Evolutionary conservation across 2,888 invertebrate species (phyloP).

Genomic region (Lasioglossum oenotherae): DNA sequence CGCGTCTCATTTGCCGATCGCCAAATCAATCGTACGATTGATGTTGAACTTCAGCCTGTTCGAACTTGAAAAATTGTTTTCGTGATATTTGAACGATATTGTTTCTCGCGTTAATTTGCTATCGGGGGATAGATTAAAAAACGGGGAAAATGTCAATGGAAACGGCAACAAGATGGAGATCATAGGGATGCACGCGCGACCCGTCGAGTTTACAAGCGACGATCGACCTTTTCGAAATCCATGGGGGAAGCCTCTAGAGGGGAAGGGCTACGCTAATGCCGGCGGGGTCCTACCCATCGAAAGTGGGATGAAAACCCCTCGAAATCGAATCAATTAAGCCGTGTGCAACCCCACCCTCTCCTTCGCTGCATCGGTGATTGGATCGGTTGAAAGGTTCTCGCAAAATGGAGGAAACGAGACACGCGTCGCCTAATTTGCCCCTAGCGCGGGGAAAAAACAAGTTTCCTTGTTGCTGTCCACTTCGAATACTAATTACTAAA

Average conservation of each 20-base stretch:
- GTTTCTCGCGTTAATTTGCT: not conserved
- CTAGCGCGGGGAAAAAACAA: not conserved
- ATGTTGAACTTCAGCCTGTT: not conserved
- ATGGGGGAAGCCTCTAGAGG: conserved; percentile 43
- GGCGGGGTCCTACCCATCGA: conserved; percentile 55
- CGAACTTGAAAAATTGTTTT: not conserved
- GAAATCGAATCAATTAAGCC: conserved; percentile 83
- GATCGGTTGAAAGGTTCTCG: conserved; percentile 73
- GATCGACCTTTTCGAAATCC: conserved; percentile 67
- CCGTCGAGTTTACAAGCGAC: conserved; percentile 44
- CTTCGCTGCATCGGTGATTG: conserved; percentile 71
- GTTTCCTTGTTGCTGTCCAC: not conserved
- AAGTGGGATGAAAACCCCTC: conserved; percentile 80
- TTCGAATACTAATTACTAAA: not conserved
- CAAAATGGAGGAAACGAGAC: conserved; percentile 78
- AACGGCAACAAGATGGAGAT: conserved; percentile 63
- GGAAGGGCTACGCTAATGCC: conserved; percentile 54
- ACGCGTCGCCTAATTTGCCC: conserved; percentile 2
- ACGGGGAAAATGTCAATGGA: conserved; percentile 36
- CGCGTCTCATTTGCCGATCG: not conserved
- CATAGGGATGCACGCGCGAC: conserved; percentile 47
- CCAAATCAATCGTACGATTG: not conserved
- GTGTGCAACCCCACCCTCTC: conserved; percentile 75
- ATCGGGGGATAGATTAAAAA: not conserved
- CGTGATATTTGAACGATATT: not conserved